Base-by-base conservation (phyloP, 2,888 invertebrate genomes). In the Hirtodrosophila cameraria region DNA sequence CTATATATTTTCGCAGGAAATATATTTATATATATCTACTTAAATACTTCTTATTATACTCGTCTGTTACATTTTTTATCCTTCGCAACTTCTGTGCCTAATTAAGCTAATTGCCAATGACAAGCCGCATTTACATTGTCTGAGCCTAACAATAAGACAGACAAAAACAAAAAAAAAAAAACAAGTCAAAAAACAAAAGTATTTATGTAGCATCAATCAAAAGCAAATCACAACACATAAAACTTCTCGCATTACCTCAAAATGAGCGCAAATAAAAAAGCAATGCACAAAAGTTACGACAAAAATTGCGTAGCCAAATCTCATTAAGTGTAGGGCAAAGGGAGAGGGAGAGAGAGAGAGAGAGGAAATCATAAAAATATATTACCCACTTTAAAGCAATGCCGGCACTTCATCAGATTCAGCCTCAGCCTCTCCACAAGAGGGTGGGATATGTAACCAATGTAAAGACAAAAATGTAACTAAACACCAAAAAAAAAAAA, bases 351-450 rank as follows among this genome's bases (percentile, higher is more conserved):
- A n/a, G n/a, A n/a, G n/a, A n/a, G n/a, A n/a, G n/a, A n/a, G n/a
- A n/a, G n/a, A n/a, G 64, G 64, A 77, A 71, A 85, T 79, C 79
- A 75, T 70, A 82, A 85, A 83, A 86, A 79, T 75, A 83, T 86
- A 79, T 79, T 83, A 52, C 81, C 81, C 86, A 86, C 79, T 86
- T 79, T 79, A 79, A 79, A 86, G 80, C 67, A 80, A 65, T 80
- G 73, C 80, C 38, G 63, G 53, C 86, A 86, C 86, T 83, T 86
- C 79, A 86, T 79, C 84, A 86, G 45, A 49, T 27, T 15, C 27
- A 6, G 23, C 28, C 12, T 20, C 15, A n/a, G 28, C 1, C 15
- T 11, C n/a, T 13, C 18, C 31, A n/a, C 11, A 15, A 20, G 16
- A n/a, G n/a, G n/a, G n/a, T n/a, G n/a, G n/a, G n/a, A n/a, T n/a